A percentile compares a stretch with the other conserved stretches of the same genome.
Conservation (phyloP, 2,113 vertebrate species). For the Oreochromis spilurus region DNA sequence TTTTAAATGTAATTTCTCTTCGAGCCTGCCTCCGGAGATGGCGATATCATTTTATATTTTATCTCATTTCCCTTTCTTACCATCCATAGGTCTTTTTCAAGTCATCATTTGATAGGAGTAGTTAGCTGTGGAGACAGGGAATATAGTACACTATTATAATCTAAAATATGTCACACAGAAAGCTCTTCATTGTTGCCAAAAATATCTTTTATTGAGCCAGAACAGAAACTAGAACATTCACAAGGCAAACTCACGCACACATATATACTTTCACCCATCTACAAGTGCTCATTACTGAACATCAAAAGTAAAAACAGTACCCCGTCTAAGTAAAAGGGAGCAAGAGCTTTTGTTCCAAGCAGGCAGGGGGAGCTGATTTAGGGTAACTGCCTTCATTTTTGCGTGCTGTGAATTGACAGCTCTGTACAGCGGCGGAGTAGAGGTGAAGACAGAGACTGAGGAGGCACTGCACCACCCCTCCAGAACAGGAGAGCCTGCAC, state of each 20-base stretch:
- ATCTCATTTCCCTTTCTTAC: constrained; percentile 48
- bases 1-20: constrained; percentile 53
- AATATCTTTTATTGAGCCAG: constrained; percentile 77
- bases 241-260: constrained; percentile 24
- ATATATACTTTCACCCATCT: constrained; percentile 37
- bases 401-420: constrained; percentile 53
- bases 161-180: constrained; percentile 62
- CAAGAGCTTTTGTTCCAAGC: constrained; percentile 51
- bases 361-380: constrained; percentile 61
- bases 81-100: constrained; percentile 43
- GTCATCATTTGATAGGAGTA: constrained; percentile 60
- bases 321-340: constrained; percentile 54
- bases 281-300: constrained; percentile 74
- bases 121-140: constrained; percentile 60
- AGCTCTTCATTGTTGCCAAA: constrained; percentile 79
- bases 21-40: constrained; percentile 48
- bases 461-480: constrained; percentile 21
- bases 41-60: constrained; percentile 60
- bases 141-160: constrained; percentile 57
- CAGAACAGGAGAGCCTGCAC: constrained; percentile 21
- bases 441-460: constrained; percentile 49
- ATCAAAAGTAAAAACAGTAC: constrained; percentile 62
- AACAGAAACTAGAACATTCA: constrained; percentile 68
- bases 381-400: constrained; percentile 73
- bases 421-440: constrained; percentile 56